Evolutionary conservation across 1,140 invertebrate genomes (phyloP).

Genomic region (Pseudomyrmex sp.): DNA sequence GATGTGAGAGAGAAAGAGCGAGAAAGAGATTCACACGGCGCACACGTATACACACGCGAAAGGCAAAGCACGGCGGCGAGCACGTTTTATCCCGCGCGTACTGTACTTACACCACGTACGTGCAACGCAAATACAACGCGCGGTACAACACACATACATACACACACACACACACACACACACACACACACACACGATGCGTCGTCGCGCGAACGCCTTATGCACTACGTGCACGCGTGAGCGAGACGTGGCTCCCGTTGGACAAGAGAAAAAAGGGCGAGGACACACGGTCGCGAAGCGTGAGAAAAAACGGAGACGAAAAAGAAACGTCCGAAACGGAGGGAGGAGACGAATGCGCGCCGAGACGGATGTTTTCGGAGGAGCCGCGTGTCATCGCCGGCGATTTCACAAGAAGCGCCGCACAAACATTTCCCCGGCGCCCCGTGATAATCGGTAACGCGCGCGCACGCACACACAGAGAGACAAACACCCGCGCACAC

Average conservation of each 20-base stretch:
- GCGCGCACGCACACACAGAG: not conserved
- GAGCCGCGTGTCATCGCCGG: slow-evolving; percentile 37
- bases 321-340: slow-evolving; percentile 17
- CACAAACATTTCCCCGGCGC: too few species aligned
- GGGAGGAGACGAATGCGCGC: slow-evolving; percentile 21
- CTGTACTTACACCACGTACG: not conserved
- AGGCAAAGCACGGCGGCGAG: slow-evolving; percentile 14
- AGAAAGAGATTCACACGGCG: slow-evolving; percentile 2
- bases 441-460: not conserved
- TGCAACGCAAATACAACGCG: not conserved
- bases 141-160: not conserved
- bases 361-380: not conserved
- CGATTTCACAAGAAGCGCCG: too few species aligned
- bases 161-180: too few species aligned
- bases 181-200: slow-evolving; percentile 2
- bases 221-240: slow-evolving; percentile 54
- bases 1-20: not conserved
- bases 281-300: not conserved
- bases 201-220: slow-evolving; percentile 31
- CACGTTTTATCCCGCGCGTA: slow-evolving; percentile 25
- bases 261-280: not conserved
- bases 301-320: not conserved
- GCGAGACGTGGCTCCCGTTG: slow-evolving; percentile 38
- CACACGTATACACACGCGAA: slow-evolving; percentile 16
- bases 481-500: not conserved